phyloP scores from a whole-genome alignment of 2,113 vertebrate species.

The Bostrychus sinensis region DNA sequence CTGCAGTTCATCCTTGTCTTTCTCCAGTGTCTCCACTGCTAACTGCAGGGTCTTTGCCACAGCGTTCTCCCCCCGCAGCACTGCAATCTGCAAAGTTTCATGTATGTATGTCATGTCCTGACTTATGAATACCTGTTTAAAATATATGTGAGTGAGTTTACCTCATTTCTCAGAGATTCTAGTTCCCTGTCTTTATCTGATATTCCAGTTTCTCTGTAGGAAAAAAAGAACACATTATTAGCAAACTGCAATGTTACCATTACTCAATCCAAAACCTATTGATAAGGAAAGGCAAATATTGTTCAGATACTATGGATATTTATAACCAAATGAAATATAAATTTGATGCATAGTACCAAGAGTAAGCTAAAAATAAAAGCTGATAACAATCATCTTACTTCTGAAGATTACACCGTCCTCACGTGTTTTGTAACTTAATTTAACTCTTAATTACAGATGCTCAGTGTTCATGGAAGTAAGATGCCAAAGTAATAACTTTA shows the following conservation, averaged over 20 bases:
- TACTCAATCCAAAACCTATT: too few relatives aligned
- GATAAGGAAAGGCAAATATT: too few relatives aligned
- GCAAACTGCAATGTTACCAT: too few relatives aligned
- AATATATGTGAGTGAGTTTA: constrained; percentile 32
- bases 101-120: not conserved
- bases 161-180: constrained; percentile 92
- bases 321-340: too few relatives aligned
- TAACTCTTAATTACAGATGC: too few relatives aligned
- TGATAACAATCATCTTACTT: too few relatives aligned
- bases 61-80: constrained; percentile 89
- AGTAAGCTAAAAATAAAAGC: not conserved
- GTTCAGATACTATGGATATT: too few relatives aligned
- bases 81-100: constrained; percentile 80
- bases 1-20: constrained; percentile 89
- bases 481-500: too few relatives aligned
- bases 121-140: not conserved
- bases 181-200: constrained; percentile 91
- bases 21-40: constrained; percentile 88
- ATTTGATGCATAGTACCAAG: too few relatives aligned
- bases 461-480: too few relatives aligned
- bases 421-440: too few relatives aligned
- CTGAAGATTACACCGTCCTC: too few relatives aligned
- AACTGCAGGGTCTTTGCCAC: constrained; percentile 88
- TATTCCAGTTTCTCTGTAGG: constrained; percentile 84
- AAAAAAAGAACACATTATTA: not conserved